A percentile compares a stretch with the other conserved stretches of the same genome.
Conservation (phyloP, 2,113 vertebrate species). For the Alces alces region DNA sequence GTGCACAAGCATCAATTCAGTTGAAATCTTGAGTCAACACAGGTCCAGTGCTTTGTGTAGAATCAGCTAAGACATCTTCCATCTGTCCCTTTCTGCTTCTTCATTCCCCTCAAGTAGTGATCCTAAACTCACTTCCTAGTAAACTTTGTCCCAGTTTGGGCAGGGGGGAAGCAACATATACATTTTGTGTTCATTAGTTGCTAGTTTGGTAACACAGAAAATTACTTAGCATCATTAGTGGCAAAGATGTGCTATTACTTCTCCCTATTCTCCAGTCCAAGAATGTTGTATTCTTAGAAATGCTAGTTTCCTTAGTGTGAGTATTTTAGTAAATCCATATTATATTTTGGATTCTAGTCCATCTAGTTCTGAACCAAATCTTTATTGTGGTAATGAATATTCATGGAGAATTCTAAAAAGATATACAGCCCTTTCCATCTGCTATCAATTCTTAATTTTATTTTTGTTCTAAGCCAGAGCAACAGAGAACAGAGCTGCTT, state of each 20-base stretch:
- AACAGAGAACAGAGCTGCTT: neutral
- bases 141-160: neutral
- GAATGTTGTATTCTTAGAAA: neutral
- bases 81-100: neutral
- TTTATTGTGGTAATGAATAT: conserved; percentile 1
- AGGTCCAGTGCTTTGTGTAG: neutral
- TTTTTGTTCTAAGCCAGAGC: neutral
- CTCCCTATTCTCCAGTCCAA: neutral
- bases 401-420: neutral
- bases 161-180: neutral
- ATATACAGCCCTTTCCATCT: neutral
- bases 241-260: neutral
- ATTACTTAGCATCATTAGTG: neutral
- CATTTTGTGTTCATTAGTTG: neutral
- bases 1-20: neutral
- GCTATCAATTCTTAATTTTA: neutral
- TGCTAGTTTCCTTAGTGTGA: neutral
- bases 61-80: neutral
- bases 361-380: neutral
- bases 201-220: neutral
- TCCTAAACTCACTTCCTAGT: neutral
- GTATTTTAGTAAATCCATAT: neutral
- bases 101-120: neutral
- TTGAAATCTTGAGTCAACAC: neutral
- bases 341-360: neutral